A percentile compares a stretch with the other conserved stretches of the same genome.
These are phyloP conservation scores for Mesembrinibis cayennensis DNA, from an alignment of 2,113 vertebrate species.

Conservation along the genomic window DNA sequence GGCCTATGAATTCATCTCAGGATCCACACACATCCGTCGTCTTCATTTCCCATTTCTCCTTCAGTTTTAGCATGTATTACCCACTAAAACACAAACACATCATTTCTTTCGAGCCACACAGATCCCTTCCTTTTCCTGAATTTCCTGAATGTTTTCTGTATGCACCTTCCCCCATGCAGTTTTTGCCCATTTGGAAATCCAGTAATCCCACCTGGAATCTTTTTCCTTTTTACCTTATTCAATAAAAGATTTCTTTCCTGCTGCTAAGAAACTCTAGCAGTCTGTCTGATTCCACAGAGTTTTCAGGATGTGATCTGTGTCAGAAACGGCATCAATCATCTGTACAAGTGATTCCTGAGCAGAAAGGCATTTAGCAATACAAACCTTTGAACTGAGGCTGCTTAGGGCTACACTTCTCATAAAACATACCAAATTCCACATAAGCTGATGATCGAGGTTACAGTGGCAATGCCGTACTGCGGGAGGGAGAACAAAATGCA, in stretches of 20 bases:
- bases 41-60: not conserved
- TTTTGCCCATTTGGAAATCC: not conserved
- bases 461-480: not conserved
- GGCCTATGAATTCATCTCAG: not conserved
- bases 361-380: not conserved
- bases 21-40: not conserved
- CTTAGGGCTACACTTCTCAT: not conserved
- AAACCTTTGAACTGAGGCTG: not conserved
- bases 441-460: not conserved
- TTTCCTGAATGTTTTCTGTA: not conserved
- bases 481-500: not conserved
- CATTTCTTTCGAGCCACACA: not conserved
- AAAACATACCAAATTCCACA: not conserved
- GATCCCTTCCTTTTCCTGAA: not conserved
- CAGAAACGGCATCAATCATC: not conserved
- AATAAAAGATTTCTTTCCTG: not conserved
- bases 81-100: not conserved
- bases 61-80: not conserved
- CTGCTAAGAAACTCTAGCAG: not conserved
- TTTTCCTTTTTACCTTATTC: not conserved
- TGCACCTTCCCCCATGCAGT: rapidly evolving
- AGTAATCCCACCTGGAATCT: not conserved
- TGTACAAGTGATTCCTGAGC: not conserved
- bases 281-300: not conserved
- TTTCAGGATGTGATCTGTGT: not conserved